Base-by-base conservation (phyloP, 2,888 invertebrate species). In the Boloria euphrosyne region DNA sequence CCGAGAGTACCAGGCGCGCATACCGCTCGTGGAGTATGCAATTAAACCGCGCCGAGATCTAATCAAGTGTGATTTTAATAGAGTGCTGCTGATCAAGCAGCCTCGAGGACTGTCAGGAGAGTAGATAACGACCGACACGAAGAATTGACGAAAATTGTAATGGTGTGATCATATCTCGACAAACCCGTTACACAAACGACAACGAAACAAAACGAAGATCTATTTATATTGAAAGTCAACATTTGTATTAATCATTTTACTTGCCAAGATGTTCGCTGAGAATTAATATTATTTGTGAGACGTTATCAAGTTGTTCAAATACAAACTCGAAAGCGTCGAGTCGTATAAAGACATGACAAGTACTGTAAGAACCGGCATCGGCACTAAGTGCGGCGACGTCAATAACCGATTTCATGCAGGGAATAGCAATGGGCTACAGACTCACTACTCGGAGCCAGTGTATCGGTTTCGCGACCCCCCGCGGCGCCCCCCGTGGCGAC, bases 61-160 rank as follows among this genome's bases (percentile, higher is more conserved):
- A 86, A 90, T 88, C 87, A 85, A 89, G 85, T 85, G 87, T 84
- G 84, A 87, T 87, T 87, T 86, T 88, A 86, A 87, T 86, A 84
- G 81, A 87, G 82, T 81, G 79, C 80, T 80, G 82, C 74, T 78
- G 82, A 82, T 83, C 78, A 75, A 78, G 74, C 80, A 73, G 73
- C 73, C 71, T 71, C 71, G 71, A 71, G 71, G 69, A 73, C 73
- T 73, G 75, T 78, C 76, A 75, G 71, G 73, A 75, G 72, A 80
- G 76, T 73, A 79, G 79, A 78, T 84, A 84, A 81, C 82, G 79
- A 79, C 78, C 69, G 68, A 74, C 74, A 77, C 76, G 74, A 76
- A 78, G 73, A 80, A 80, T 80, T 76, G 79, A 78, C 78, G 76
- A 78, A 73, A 75, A 76, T 72, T 74, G 74, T 74, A 75, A 81